phyloP scores from a whole-genome alignment of 2,797 vertebrate genomes.

The Zalophus californianus region DNA sequence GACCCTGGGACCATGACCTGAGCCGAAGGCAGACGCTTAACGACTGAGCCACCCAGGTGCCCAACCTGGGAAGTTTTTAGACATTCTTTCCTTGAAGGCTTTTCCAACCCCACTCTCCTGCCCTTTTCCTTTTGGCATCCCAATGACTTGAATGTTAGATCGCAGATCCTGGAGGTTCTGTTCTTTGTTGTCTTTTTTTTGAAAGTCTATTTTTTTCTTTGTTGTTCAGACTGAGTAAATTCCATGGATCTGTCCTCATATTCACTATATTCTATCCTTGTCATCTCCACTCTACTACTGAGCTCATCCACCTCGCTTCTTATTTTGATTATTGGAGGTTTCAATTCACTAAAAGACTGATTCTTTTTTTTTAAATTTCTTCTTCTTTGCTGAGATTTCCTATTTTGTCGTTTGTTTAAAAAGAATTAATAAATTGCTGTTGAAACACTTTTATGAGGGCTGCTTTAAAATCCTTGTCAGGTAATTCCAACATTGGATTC shows the following conservation, averaged over 20 bases:
- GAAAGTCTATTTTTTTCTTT: background rate
- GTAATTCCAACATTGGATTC: background rate
- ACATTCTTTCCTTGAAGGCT: background rate
- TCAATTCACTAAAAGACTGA: background rate
- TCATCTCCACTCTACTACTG: background rate
- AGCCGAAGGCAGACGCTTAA: no score
- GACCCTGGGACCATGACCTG: no score
- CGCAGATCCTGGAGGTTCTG: background rate
- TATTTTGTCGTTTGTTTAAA: background rate
- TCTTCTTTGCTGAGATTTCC: background rate
- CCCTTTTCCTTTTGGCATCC: background rate
- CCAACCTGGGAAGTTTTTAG: background rate
- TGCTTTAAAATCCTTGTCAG: background rate
- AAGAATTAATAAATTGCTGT: no score
- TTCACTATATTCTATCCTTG: background rate
- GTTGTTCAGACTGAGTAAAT: background rate
- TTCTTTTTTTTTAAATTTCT: background rate
- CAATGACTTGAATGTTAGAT: background rate
- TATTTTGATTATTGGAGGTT: background rate
- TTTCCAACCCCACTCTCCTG: background rate
- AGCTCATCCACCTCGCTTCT: background rate
- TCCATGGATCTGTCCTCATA: background rate
- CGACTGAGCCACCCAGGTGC: no score
- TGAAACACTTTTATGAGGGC: background rate
- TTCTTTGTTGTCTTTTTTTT: background rate